Evolutionary conservation across 2,113 vertebrate species (phyloP).

Genomic region (Salvelinus namaycush): DNA sequence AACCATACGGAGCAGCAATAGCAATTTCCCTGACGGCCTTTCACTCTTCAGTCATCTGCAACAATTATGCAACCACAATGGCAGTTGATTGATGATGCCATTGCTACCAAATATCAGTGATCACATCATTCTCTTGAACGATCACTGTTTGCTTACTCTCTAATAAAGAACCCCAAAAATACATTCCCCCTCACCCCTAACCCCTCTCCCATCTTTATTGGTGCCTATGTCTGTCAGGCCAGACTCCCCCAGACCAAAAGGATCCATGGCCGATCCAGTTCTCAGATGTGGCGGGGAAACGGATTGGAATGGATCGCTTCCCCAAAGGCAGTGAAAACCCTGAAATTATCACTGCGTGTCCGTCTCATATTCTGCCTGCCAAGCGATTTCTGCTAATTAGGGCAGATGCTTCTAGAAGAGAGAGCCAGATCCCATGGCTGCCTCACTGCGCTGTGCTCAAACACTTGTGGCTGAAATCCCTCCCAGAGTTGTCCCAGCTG

Average conservation of each 20-base stretch:
- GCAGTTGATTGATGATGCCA: conserved; percentile 23
- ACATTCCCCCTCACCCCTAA: conserved; percentile 24
- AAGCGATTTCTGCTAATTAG: conserved; percentile 46
- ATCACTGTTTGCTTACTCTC: conserved; percentile 35
- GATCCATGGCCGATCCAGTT: conserved; percentile 32
- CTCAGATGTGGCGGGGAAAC: conserved; percentile 53
- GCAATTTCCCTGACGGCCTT: conserved; percentile 12
- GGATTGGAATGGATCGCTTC: conserved; percentile 37
- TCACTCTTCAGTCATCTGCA: conserved; percentile 27
- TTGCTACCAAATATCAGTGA: conserved; percentile 21
- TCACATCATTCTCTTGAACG: conserved; percentile 17
- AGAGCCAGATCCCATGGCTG: conserved; percentile 31
- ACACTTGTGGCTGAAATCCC: not conserved
- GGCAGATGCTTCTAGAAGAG: conserved; percentile 40
- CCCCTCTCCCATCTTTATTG: conserved; percentile 23
- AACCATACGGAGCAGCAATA: not conserved
- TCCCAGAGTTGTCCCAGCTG: not conserved
- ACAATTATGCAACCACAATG: conserved; percentile 17
- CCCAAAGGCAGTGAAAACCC: conserved; percentile 41
- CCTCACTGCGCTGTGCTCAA: not conserved
- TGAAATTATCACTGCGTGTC: conserved; percentile 49
- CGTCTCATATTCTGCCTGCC: conserved; percentile 44
- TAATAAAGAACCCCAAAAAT: conserved; percentile 35
- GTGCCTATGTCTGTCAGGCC: conserved; percentile 45
- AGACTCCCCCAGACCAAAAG: conserved; percentile 46